Percentiles rank a stretch among this genome's conserved stretches.
Evolutionary conservation across 2,888 invertebrate genomes (phyloP).

Genomic region (Hedychridium roseum): DNA sequence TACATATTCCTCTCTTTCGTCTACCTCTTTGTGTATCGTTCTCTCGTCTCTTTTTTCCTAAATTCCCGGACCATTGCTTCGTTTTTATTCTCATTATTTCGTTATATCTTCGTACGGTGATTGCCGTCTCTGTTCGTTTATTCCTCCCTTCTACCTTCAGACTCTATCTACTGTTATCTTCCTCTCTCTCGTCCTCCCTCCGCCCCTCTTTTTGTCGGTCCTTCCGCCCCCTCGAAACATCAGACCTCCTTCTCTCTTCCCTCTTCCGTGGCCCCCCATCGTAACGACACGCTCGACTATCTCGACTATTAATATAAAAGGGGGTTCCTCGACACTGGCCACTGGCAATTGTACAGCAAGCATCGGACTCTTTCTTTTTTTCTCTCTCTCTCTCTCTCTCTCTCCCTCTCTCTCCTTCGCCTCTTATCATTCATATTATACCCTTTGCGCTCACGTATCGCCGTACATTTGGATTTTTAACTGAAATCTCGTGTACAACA

Average conservation of each 20-base stretch:
- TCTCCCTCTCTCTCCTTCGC: no score
- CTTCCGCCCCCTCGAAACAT: slow-evolving; percentile 14
- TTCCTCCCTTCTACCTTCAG: no score
- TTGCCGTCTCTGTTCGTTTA: no score
- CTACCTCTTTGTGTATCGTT: slow-evolving; percentile 2
- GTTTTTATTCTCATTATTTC: no score
- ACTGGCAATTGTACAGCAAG: slow-evolving; percentile 56
- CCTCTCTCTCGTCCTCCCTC: slow-evolving; percentile 19
- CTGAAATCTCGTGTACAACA: no score
- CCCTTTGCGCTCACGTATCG: no score
- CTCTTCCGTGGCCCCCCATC: slow-evolving; percentile 41
- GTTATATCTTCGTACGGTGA: no score
- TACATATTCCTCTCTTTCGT: slow-evolving; percentile 5
- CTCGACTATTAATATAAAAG: slow-evolving; percentile 63
- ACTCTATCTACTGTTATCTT: slow-evolving; percentile 16
- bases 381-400: no score
- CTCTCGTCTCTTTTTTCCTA: slow-evolving; percentile 3
- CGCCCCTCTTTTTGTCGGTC: slow-evolving; percentile 8
- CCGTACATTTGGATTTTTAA: no score
- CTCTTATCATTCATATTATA: no score
- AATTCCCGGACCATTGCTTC: no score
- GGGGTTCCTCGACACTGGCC: slow-evolving; percentile 62
- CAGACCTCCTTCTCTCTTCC: slow-evolving; percentile 29
- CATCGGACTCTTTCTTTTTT: slow-evolving; percentile 21
- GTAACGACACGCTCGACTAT: slow-evolving; percentile 52